Percentiles rank a stretch among this genome's conserved stretches.
Evolutionary conservation across 2,797 vertebrate species (phyloP).

Genomic region (Threskiornis aethiopicus): DNA sequence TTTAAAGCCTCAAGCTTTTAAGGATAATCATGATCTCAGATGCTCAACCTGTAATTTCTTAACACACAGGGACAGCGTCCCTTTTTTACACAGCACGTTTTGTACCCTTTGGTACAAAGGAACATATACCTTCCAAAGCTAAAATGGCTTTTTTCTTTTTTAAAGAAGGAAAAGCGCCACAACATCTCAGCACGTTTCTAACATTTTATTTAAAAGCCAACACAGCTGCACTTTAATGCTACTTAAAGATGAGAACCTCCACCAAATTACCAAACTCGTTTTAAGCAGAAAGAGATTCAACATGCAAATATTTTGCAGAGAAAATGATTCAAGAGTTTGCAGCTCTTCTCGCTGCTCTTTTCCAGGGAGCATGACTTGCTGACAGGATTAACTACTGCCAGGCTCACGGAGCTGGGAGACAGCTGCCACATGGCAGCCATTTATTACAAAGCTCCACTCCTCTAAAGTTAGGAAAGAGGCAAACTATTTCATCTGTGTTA

Average conservation of each 20-base stretch:
- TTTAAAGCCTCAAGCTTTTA: not conserved
- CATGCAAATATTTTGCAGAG: conserved; percentile 14
- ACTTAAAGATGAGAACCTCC: conserved; percentile 23
- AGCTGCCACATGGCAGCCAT: conserved; percentile 76
- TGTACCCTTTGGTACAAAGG: not conserved
- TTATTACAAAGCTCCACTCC: conserved; percentile 67
- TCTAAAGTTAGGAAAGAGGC: conserved; percentile 60
- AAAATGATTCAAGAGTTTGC: conserved; percentile 33
- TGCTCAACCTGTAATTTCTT: not conserved
- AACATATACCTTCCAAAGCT: not conserved
- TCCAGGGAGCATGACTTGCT: conserved; percentile 52
- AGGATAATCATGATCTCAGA: not conserved
- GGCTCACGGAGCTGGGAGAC: conserved; percentile 59
- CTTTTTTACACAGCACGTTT: not conserved
- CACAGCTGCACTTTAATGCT: not conserved
- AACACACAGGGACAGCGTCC: not conserved
- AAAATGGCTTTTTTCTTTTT: not conserved
- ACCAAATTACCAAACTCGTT: conserved; percentile 4
- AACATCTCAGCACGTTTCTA: not conserved
- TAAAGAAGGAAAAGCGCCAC: not conserved
- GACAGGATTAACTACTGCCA: conserved; percentile 69
- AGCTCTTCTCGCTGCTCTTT: conserved; percentile 36
- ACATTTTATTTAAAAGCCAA: not conserved
- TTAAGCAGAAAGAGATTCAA: conserved; percentile 9
- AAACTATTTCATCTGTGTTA: conserved; percentile 66